A percentile compares a stretch with the other conserved stretches of the same genome.
These are phyloP conservation scores for Sarcophaga caerulescens DNA, from an alignment of 2,888 invertebrate species.

Conservation along the genomic window DNA sequence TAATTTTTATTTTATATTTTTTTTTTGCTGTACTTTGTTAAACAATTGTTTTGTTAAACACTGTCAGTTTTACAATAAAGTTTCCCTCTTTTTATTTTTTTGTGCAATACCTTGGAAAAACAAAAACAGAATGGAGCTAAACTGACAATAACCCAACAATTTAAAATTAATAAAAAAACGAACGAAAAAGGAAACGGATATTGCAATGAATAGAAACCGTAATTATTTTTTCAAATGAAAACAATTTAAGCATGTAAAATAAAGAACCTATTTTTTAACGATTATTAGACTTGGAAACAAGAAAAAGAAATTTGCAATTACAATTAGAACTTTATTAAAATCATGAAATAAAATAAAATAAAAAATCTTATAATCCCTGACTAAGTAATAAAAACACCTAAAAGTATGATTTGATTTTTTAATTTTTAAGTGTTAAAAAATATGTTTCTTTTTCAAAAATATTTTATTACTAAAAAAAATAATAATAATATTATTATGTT, in stretches of 20 bases:
- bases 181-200: slow-evolving; percentile 51
- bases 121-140: neutral
- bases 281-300: neutral
- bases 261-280: neutral
- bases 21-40: slow-evolving; percentile 19
- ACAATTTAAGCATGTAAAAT: slow-evolving; percentile 17
- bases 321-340: neutral
- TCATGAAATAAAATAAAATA: neutral
- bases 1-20: neutral
- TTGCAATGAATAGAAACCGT: slow-evolving; percentile 41
- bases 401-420: too few species aligned
- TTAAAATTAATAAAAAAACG: neutral
- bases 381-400: too few species aligned
- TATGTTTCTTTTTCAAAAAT: too few species aligned
- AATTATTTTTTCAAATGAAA: slow-evolving; percentile 35
- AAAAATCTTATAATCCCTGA: too few species aligned
- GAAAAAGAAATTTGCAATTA: neutral
- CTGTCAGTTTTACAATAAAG: slow-evolving; percentile 16
- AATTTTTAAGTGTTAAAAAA: too few species aligned
- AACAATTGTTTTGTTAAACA: slow-evolving; percentile 21
- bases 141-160: slow-evolving; percentile 12
- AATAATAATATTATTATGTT: too few species aligned
- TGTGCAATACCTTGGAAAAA: neutral
- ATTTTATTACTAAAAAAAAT: too few species aligned
- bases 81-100: neutral